Evolutionary conservation across 1,140 invertebrate genomes (phyloP), one percentile per base, ranked within the genome.

Genomic region (Palaemon carinicauda): DNA sequence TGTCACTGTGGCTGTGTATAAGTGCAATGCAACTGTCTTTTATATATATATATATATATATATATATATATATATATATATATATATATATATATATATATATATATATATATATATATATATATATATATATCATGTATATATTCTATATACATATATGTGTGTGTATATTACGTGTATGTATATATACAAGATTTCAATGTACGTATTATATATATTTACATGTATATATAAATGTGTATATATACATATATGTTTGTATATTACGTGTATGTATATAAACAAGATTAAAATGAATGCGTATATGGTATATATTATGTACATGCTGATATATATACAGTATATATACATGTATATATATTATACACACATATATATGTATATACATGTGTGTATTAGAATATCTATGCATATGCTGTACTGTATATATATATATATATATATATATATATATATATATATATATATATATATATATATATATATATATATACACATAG

Each of bases 61-160:
- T 79, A 85, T 85, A 69, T 71, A 29, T 79, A 71, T 79, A 60
- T 84, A 60, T 84, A 56, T 75, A 56, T 78, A 84, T 84, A 60
- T 84, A 84, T 84, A 60, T 60, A 60, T 78, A 77, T 84, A 54
- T 82, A 52, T 71, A 27, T 21, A 52, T 74, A 82, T 82, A 74
- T 50, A 12, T 19, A 74, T 27, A 73, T 73, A 82, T 74, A 31
- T 74, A 74, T 73, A 31, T 56, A 80, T 29, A 56, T 54, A 79
- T 82, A 82, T 82, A 80, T 65, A 60, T 27, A 60, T 65, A 81
- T 50, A 81, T 71, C 29, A 71, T 71, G 24, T 82, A 51, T 71
- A 19, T 82, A 21, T 71, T 82, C 1, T 41, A 41, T 41, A 41
- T 4, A 41, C 7, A 41, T 12, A 41, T 9, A 41, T 41, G 7